phyloP scores from a whole-genome alignment of 2,113 vertebrate species.

The Hirundichthys speculiger region DNA sequence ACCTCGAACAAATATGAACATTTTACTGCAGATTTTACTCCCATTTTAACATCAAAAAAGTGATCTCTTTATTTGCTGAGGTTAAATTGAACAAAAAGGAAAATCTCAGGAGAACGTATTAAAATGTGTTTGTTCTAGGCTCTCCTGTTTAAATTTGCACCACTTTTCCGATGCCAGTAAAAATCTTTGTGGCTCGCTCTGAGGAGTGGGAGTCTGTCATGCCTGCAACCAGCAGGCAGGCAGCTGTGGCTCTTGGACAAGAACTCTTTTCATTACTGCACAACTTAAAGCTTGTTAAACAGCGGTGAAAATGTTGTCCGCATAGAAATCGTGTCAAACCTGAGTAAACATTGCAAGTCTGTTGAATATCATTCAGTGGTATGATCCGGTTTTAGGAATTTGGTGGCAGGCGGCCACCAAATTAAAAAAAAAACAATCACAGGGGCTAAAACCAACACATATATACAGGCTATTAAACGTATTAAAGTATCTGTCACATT shows the following conservation, averaged over 20 bases:
- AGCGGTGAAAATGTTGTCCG: too few species aligned
- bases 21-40: background rate
- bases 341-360: background rate
- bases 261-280: background rate
- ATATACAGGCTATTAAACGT: background rate
- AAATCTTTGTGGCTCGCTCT: too few species aligned
- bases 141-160: background rate
- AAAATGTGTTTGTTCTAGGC: background rate
- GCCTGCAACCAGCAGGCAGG: too few species aligned
- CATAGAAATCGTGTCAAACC: background rate
- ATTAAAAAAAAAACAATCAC: background rate
- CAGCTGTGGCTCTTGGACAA: background rate
- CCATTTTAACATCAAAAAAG: background rate
- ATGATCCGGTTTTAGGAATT: background rate
- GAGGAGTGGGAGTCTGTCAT: too few species aligned
- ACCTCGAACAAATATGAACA: constrained; percentile 8
- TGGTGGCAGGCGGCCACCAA: background rate
- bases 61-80: too few species aligned
- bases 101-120: background rate
- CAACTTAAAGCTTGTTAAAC: background rate
- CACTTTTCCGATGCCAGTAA: background rate
- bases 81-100: too few species aligned
- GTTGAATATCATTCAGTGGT: background rate
- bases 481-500: too few species aligned
- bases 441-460: background rate